phyloP scores from a whole-genome alignment of 2,797 vertebrate species.

The Lepidocolaptes lacrymiger region DNA sequence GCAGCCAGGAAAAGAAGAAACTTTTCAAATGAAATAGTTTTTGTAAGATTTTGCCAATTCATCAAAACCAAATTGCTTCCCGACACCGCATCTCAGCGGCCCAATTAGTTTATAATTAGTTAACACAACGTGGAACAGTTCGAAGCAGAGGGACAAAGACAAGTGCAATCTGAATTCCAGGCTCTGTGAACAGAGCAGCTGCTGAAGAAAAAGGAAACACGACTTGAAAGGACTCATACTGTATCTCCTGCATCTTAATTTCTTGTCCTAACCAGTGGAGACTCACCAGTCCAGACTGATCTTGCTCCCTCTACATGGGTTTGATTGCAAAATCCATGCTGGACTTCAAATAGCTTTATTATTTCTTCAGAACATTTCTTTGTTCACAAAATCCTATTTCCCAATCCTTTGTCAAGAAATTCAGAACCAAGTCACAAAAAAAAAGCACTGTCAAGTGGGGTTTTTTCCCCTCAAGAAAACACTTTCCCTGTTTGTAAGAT shows the following conservation, averaged over 20 bases:
- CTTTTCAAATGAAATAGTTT: neutral
- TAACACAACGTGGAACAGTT: neutral
- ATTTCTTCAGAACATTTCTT: neutral
- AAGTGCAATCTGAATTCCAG: neutral
- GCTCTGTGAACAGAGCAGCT: neutral
- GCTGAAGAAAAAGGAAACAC: neutral
- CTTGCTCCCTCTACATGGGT: fast-evolving
- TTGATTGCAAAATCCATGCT: neutral
- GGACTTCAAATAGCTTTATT: neutral
- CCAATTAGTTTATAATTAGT: conserved; percentile 46
- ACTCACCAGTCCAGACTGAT: neutral
- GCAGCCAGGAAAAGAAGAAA: neutral
- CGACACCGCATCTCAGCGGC: fast-evolving
- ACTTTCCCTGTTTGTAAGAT: fast-evolving
- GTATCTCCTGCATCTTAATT: neutral
- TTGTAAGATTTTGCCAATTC: conserved; percentile 28
- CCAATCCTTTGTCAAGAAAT: neutral
- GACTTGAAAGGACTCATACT: neutral
- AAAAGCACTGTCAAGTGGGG: neutral
- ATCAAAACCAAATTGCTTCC: conserved; percentile 39
- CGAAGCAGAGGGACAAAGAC: neutral
- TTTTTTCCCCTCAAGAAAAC: neutral
- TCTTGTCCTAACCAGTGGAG: fast-evolving
- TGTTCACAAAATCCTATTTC: neutral
- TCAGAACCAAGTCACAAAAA: neutral